Evolutionary conservation across 30 jellyfish, hydroid and myxozoan genomes (phyloP).

Genomic region (Hydra vulgaris): DNA sequence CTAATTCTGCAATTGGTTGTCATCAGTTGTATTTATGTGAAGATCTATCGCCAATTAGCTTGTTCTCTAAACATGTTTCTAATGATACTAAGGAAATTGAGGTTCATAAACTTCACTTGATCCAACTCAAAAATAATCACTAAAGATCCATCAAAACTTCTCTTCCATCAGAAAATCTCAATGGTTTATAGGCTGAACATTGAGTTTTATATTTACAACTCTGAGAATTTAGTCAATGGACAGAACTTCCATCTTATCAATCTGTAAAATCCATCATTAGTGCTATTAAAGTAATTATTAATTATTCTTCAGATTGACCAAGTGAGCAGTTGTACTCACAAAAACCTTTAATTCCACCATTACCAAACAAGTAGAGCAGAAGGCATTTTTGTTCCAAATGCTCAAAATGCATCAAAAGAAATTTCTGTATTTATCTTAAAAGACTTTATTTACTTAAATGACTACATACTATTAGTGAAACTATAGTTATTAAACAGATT

Average conservation of each 20-base stretch:
- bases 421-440: not conserved
- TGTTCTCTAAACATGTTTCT: too few relatives aligned
- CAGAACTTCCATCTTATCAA: not conserved
- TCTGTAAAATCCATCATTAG: not conserved
- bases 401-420: not conserved
- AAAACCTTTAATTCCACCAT: not conserved
- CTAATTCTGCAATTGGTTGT: too few relatives aligned
- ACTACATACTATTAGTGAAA: not conserved
- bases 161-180: not conserved
- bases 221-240: not conserved
- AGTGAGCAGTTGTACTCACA: not conserved
- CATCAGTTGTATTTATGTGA: too few relatives aligned
- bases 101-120: too few relatives aligned
- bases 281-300: not conserved
- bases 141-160: too few relatives aligned
- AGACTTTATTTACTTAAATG: not conserved
- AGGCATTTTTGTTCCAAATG: not conserved
- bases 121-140: too few relatives aligned
- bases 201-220: not conserved
- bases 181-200: not conserved
- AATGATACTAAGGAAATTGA: too few relatives aligned
- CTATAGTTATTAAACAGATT: not conserved
- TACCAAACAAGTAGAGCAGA: not conserved
- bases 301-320: not conserved
- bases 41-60: too few relatives aligned